phyloP scores from a whole-genome alignment of 2,888 invertebrate species.

The Nemotelus nigrinus region DNA sequence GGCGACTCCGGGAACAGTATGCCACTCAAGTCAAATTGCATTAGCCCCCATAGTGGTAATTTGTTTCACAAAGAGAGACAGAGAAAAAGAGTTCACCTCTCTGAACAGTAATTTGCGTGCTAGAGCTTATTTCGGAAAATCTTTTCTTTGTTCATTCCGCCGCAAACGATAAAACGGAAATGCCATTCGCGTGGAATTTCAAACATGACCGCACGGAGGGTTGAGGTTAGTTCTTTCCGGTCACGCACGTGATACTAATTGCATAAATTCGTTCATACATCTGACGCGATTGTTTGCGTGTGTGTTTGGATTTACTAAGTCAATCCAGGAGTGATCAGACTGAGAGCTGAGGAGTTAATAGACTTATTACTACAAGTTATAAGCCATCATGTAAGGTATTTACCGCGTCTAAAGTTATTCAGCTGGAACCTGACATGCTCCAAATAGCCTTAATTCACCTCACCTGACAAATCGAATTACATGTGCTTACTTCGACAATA shows the following conservation, averaged over 20 bases:
- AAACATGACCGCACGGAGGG: not conserved
- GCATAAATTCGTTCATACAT: not conserved
- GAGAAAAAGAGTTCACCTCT: not conserved
- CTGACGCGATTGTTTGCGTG: no score
- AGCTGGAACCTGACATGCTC: no score
- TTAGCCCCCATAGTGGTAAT: not conserved
- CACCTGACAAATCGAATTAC: no score
- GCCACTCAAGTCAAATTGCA: not conserved
- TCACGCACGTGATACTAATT: constrained; percentile 27
- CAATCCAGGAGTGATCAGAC: no score
- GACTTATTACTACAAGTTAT: no score
- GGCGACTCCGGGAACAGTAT: not conserved
- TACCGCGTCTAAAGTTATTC: no score
- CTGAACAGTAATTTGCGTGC: not conserved
- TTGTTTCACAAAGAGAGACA: not conserved
- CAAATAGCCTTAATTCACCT: no score
- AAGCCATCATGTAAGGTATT: no score
- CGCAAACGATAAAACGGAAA: not conserved
- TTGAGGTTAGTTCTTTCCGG: not conserved
- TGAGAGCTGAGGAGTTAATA: no score
- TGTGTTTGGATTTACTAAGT: no score
- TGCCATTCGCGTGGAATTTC: not conserved
- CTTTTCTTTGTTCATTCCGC: not conserved
- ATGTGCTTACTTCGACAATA: no score
- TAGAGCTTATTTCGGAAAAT: not conserved